These are phyloP conservation scores for Ranitomeya variabilis DNA, from an alignment of 2,113 vertebrate species.

Conservation along the genomic window DNA sequence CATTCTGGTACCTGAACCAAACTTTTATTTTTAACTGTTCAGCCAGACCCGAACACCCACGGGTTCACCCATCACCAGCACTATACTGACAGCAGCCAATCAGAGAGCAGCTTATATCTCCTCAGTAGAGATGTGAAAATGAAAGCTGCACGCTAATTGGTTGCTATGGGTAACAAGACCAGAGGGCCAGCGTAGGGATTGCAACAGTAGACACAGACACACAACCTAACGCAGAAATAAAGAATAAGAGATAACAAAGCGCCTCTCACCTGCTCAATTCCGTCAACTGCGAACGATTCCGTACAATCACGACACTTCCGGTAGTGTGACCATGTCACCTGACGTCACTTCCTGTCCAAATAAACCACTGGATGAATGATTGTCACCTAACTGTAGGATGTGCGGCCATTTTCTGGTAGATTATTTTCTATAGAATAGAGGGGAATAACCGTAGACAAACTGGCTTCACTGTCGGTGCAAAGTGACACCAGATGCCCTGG, in stretches of 20 bases:
- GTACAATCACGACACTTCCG: not conserved
- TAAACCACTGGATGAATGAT: not conserved
- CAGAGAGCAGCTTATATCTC: too few species aligned
- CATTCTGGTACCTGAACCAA: too few species aligned
- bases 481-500: not conserved
- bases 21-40: too few species aligned
- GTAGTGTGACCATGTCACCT: not conserved
- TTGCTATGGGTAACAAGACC: not conserved
- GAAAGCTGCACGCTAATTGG: not conserved
- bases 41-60: too few species aligned
- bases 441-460: not conserved
- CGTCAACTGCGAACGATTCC: not conserved
- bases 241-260: not conserved
- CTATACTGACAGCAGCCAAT: too few species aligned
- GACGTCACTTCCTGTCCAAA: not conserved
- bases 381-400: not conserved
- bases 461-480: not conserved
- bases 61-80: too few species aligned
- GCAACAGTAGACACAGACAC: too few species aligned
- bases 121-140: too few species aligned
- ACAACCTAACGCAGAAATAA: too few species aligned
- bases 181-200: too few species aligned
- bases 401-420: not conserved
- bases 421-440: not conserved
- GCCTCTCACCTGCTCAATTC: not conserved